Evolutionary conservation across 2,797 vertebrate species (phyloP).

Genomic region (Streptopelia turtur): DNA sequence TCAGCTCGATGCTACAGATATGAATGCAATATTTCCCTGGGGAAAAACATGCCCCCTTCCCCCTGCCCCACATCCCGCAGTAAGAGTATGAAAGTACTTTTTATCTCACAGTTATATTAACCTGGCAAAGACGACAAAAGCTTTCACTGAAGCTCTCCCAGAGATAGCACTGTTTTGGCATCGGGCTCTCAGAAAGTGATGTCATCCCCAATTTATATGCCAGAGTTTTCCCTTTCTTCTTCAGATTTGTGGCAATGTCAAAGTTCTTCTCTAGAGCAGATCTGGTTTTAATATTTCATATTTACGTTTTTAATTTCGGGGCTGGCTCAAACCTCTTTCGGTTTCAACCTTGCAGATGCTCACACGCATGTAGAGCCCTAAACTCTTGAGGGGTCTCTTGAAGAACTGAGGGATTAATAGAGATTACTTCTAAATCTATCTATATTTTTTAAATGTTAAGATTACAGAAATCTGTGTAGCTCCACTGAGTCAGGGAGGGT

Average conservation of each 20-base stretch:
- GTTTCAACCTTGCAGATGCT: neutral
- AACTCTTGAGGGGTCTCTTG: neutral
- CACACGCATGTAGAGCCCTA: neutral
- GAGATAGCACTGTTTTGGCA: constrained; percentile 41
- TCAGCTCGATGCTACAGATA: neutral
- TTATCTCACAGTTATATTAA: neutral
- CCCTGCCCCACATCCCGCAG: neutral
- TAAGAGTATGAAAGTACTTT: neutral
- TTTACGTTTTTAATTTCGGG: constrained; percentile 26
- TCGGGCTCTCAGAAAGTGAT: neutral
- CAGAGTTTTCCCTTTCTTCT: constrained; percentile 61
- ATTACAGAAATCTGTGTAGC: neutral
- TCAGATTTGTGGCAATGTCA: constrained; percentile 29
- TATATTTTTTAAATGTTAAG: neutral
- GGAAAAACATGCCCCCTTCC: neutral
- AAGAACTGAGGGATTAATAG: neutral
- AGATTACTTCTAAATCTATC: neutral
- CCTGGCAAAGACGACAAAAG: neutral
- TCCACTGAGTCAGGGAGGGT: neutral
- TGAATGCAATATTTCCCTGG: neutral
- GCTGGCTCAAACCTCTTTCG: neutral
- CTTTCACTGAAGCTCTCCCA: neutral
- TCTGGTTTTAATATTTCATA: constrained; percentile 62
- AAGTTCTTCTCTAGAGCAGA: constrained; percentile 23
- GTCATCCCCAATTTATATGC: constrained; percentile 12